Percentiles rank a stretch among this genome's conserved stretches.
These are phyloP conservation scores for Umimayanthus kanabou DNA, from an alignment of 92 coral and sea anemone species.

Conservation along the genomic window DNA sequence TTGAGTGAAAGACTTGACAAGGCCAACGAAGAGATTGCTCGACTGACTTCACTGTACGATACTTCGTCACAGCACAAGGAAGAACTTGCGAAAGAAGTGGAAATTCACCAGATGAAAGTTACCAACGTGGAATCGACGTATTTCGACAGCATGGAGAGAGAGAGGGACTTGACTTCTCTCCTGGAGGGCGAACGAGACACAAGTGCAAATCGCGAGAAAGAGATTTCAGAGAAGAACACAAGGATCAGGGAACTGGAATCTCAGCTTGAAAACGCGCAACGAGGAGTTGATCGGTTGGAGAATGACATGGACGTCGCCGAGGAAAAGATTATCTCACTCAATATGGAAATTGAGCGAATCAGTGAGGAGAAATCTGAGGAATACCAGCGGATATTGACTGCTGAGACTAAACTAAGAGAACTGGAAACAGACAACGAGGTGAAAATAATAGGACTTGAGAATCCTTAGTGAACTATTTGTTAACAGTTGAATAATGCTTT, in stretches of 20 bases:
- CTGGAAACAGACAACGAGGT: constrained; percentile 84
- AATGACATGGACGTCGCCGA: constrained; percentile 96
- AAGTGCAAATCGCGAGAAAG: constrained; percentile 71
- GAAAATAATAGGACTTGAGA: neutral
- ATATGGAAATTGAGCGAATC: constrained; percentile 82
- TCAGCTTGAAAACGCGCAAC: constrained; percentile 60
- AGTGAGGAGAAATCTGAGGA: constrained; percentile 83
- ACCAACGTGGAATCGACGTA: constrained; percentile 81
- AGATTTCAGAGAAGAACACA: constrained; percentile 60
- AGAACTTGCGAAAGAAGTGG: constrained; percentile 69
- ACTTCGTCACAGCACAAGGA: constrained; percentile 69
- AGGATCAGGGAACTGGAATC: constrained; percentile 51
- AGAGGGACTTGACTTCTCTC: constrained; percentile 57
- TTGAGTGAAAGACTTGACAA: constrained; percentile 66
- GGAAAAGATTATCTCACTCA: constrained; percentile 85
- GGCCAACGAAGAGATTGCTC: constrained; percentile 76
- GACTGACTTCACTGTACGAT: constrained; percentile 68
- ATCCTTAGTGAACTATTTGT: no score
- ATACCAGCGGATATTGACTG: constrained; percentile 75
- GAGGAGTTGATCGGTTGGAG: constrained; percentile 81
- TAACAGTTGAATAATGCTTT: no score
- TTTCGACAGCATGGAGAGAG: constrained; percentile 71
- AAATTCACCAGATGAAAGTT: constrained; percentile 74
- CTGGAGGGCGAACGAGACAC: constrained; percentile 76
- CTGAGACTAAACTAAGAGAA: constrained; percentile 86